phyloP scores from a whole-genome alignment of 2,797 vertebrate species.

The Aulostomus chinensis region DNA sequence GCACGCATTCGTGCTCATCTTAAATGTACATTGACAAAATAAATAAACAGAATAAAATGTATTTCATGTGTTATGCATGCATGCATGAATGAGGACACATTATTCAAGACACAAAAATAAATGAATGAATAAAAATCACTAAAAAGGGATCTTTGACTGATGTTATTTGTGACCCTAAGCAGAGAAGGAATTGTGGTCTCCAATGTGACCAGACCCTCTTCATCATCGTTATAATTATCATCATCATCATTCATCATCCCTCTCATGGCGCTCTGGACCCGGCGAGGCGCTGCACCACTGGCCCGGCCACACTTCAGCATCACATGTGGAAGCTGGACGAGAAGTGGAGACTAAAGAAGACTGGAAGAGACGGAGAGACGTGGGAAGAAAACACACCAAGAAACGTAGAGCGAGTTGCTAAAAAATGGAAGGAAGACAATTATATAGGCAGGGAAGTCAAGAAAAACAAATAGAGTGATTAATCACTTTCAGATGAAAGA shows the following conservation, averaged over 20 bases:
- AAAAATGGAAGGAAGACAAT: background rate
- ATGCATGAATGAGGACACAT: too few relatives aligned
- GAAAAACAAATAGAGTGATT: slow-evolving; percentile 54
- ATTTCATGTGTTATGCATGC: too few relatives aligned
- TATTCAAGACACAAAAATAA: background rate
- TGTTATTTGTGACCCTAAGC: slow-evolving; percentile 64
- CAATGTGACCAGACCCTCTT: slow-evolving; percentile 60
- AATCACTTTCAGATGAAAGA: slow-evolving; percentile 60
- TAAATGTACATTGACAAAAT: too few relatives aligned
- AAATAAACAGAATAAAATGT: too few relatives aligned
- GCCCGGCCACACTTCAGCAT: slow-evolving; percentile 34
- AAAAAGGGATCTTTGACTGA: slow-evolving; percentile 53
- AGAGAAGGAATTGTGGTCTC: slow-evolving; percentile 65
- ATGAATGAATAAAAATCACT: slow-evolving; percentile 6
- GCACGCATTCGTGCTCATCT: too few relatives aligned
- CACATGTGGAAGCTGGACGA: slow-evolving; percentile 32
- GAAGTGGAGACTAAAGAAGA: slow-evolving; percentile 9
- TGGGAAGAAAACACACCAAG: background rate
- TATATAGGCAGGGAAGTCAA: slow-evolving; percentile 1
- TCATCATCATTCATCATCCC: slow-evolving; percentile 73
- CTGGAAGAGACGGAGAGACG: slow-evolving; percentile 1
- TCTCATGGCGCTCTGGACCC: slow-evolving; percentile 37
- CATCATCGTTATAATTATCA: slow-evolving; percentile 67
- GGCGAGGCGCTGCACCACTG: slow-evolving; percentile 36
- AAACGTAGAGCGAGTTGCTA: too few relatives aligned